A percentile compares a stretch with the other conserved stretches of the same genome.
phyloP scores from a whole-genome alignment of 2,888 invertebrate species.

The Rhingia campestris region DNA sequence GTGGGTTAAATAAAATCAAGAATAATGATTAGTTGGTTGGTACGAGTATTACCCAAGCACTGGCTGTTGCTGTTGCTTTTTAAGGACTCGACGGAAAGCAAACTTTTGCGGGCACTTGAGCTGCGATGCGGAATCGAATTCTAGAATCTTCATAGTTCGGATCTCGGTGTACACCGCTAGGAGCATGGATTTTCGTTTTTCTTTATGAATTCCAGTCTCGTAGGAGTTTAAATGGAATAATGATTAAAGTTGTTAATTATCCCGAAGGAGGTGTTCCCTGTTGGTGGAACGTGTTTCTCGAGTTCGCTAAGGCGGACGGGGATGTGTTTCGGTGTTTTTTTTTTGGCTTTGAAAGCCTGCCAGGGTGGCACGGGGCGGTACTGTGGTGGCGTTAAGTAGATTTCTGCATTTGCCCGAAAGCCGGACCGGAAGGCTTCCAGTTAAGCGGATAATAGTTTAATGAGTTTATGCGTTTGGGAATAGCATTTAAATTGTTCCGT shows the following conservation, averaged over 20 bases:
- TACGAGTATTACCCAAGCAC: slow-evolving; percentile 28
- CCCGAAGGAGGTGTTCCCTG: slow-evolving; percentile 62
- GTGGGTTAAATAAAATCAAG: slow-evolving; percentile 69
- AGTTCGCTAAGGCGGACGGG: slow-evolving; percentile 29
- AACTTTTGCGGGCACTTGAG: slow-evolving; percentile 68
- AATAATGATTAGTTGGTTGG: slow-evolving; percentile 68
- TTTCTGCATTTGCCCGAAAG: slow-evolving; percentile 52
- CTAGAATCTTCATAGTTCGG: slow-evolving; percentile 20
- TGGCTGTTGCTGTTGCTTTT: slow-evolving; percentile 34
- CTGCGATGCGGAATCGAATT: slow-evolving; percentile 63
- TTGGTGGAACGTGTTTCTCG: slow-evolving; percentile 59
- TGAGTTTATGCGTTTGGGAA: slow-evolving; percentile 70
- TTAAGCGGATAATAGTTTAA: slow-evolving; percentile 73
- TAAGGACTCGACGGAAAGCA: slow-evolving; percentile 17
- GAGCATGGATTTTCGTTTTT: slow-evolving; percentile 46
- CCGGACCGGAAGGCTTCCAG: slow-evolving; percentile 64
- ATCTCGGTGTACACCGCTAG: slow-evolving; percentile 34
- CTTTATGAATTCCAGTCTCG: slow-evolving; percentile 66
- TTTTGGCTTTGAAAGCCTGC: slow-evolving; percentile 4
- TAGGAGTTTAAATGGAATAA: slow-evolving; percentile 73
- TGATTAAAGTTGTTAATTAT: slow-evolving; percentile 74
- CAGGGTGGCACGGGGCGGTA: background rate
- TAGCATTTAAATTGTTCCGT: slow-evolving; percentile 60
- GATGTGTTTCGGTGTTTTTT: slow-evolving; percentile 56
- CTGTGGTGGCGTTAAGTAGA: slow-evolving; percentile 40